These are phyloP conservation scores for Alviniconcha marisindica DNA, from an alignment of 1,140 invertebrate genomes.

Conservation along the genomic window DNA sequence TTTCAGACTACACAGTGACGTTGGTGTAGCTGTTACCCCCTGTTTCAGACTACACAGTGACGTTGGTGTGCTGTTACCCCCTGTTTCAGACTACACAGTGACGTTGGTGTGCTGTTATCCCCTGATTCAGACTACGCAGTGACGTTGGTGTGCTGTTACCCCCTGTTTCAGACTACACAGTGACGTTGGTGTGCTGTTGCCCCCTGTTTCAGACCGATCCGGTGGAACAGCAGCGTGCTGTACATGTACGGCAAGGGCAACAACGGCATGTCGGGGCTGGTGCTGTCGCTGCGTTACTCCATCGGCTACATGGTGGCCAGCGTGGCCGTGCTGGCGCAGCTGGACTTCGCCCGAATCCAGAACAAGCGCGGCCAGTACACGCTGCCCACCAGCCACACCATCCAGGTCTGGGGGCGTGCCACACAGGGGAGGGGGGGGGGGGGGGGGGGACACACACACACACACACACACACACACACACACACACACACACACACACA, in stretches of 20 bases:
- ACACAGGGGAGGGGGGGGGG: not conserved
- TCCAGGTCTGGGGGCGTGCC: slow-evolving; percentile 38
- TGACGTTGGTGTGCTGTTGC: too few relatives aligned
- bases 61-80: too few relatives aligned
- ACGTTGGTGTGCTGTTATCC: too few relatives aligned
- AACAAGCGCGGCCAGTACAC: slow-evolving; percentile 45
- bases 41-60: too few relatives aligned
- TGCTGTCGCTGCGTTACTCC: slow-evolving; percentile 52
- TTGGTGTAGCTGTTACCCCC: too few relatives aligned
- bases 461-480: slow-evolving; percentile 2
- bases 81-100: too few relatives aligned
- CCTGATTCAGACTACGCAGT: too few relatives aligned
- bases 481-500: not conserved
- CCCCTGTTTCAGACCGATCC: too few relatives aligned
- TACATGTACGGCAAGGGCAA: slow-evolving; percentile 29
- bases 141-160: too few relatives aligned
- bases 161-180: too few relatives aligned
- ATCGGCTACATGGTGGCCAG: slow-evolving; percentile 60
- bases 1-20: too few relatives aligned
- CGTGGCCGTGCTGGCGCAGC: slow-evolving; percentile 31
- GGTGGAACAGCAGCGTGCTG: not conserved
- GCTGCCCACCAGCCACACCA: not conserved
- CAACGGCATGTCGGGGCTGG: slow-evolving; percentile 56
- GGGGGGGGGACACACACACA: not conserved
- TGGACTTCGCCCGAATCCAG: slow-evolving; percentile 52